phyloP scores from a whole-genome alignment of 2,113 vertebrate species.

The Solea solea region DNA sequence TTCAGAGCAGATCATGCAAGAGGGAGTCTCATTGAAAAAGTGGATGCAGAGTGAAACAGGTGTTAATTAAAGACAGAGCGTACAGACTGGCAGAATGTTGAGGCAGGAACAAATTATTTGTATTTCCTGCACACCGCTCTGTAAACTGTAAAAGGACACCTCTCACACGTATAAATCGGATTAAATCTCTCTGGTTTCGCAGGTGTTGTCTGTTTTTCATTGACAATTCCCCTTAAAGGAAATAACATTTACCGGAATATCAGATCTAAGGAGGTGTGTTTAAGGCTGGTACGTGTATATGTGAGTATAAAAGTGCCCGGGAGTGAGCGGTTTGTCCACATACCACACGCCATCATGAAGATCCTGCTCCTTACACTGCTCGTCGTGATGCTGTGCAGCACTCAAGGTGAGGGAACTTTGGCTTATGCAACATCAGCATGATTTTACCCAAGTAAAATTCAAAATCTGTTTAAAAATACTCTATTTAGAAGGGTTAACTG shows the following conservation, averaged over 20 bases:
- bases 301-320: conserved; percentile 36
- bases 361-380: conserved; percentile 51
- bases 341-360: conserved; percentile 69
- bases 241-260: conserved; percentile 14
- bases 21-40: too few species aligned
- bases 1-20: too few species aligned
- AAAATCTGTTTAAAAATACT: neutral
- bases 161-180: neutral
- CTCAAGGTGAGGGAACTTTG: conserved; percentile 54
- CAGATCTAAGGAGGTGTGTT: conserved; percentile 31
- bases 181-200: neutral
- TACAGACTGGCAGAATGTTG: too few species aligned
- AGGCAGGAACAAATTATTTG: too few species aligned
- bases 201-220: neutral
- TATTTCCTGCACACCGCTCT: too few species aligned
- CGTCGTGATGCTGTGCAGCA: conserved; percentile 66
- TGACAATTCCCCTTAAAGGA: conserved; percentile 3
- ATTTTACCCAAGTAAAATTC: neutral
- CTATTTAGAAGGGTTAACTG: neutral
- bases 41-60: too few species aligned
- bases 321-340: conserved; percentile 11
- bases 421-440: neutral
- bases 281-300: neutral
- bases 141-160: neutral
- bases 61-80: too few species aligned